Percentiles rank a stretch among this genome's conserved stretches.
phyloP scores from a whole-genome alignment of 1,140 invertebrate genomes.

The Ditylenchus dipsaci region DNA sequence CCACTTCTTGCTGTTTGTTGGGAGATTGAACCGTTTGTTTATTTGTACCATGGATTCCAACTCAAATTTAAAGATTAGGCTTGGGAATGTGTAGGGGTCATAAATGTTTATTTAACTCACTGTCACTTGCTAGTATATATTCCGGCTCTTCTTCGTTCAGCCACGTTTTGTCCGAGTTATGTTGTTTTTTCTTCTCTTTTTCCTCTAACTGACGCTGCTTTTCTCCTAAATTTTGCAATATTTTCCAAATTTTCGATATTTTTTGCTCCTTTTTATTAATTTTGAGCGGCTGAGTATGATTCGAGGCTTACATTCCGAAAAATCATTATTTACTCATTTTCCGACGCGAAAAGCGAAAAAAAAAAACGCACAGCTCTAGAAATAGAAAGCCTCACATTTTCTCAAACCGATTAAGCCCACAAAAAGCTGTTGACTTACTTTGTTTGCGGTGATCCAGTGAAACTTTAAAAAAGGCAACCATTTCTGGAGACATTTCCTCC shows the following conservation, averaged over 20 bases:
- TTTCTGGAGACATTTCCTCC: conserved; percentile 1
- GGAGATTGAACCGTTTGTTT: neutral
- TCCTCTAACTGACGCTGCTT: neutral
- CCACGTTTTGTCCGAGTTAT: neutral
- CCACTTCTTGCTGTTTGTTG: neutral
- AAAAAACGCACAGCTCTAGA: neutral
- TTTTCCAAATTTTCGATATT: neutral
- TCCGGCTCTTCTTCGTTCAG: conserved; percentile 1
- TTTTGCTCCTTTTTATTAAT: too few species aligned
- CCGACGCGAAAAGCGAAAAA: too few species aligned
- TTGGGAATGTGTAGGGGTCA: neutral
- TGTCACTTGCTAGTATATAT: conserved; percentile 1
- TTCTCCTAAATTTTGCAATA: neutral
- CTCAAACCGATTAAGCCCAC: too few species aligned
- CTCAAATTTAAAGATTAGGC: neutral
- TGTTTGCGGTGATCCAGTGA: conserved; percentile 7
- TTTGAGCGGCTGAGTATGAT: too few species aligned
- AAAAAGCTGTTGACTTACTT: too few species aligned
- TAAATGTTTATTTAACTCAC: conserved; percentile 2
- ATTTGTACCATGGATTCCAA: neutral
- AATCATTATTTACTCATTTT: too few species aligned
- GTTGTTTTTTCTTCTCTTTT: neutral
- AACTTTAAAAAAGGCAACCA: conserved; percentile 2
- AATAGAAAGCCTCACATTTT: too few species aligned
- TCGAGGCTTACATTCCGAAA: too few species aligned